Conservation (phyloP, 2,797 vertebrate species). For the Meriones psammophilus region DNA sequence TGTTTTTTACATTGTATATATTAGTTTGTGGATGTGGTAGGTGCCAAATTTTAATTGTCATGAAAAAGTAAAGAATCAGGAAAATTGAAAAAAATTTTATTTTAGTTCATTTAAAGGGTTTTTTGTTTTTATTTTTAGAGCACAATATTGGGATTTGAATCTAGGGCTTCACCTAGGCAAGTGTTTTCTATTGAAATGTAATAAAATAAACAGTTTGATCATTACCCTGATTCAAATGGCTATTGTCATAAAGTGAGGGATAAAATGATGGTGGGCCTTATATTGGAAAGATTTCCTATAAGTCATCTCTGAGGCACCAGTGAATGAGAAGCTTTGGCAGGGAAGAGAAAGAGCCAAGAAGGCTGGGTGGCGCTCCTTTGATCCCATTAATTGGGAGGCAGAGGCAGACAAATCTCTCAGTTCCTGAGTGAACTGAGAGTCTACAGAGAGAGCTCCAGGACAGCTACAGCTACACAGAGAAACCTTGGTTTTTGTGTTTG, state of each 20-base stretch:
- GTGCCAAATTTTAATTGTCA: not conserved
- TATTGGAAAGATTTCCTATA: not conserved
- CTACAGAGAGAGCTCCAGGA: not conserved
- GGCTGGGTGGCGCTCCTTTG: not conserved
- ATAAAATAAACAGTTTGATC: not conserved
- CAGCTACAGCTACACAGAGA: not conserved
- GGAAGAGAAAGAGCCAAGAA: not conserved
- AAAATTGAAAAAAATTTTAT: too few relatives aligned
- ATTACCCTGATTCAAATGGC: not conserved
- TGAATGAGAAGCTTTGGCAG: not conserved
- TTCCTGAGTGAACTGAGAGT: not conserved
- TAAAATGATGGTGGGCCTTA: not conserved
- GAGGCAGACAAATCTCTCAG: not conserved
- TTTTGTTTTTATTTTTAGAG: too few relatives aligned
- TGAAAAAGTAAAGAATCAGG: not conserved
- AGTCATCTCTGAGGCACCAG: not conserved
- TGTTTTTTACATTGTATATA: conserved; percentile 42
- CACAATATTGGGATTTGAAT: not conserved
- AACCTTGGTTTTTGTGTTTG: not conserved
- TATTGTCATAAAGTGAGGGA: not conserved
- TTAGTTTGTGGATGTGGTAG: not conserved
- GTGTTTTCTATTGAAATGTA: not conserved
- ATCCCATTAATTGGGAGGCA: not conserved
- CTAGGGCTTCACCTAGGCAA: not conserved
- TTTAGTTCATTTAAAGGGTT: not conserved